A percentile compares a stretch with the other conserved stretches of the same genome.
Evolutionary conservation across 2,113 vertebrate species (phyloP).

Genomic region (Eulemur macaco): DNA sequence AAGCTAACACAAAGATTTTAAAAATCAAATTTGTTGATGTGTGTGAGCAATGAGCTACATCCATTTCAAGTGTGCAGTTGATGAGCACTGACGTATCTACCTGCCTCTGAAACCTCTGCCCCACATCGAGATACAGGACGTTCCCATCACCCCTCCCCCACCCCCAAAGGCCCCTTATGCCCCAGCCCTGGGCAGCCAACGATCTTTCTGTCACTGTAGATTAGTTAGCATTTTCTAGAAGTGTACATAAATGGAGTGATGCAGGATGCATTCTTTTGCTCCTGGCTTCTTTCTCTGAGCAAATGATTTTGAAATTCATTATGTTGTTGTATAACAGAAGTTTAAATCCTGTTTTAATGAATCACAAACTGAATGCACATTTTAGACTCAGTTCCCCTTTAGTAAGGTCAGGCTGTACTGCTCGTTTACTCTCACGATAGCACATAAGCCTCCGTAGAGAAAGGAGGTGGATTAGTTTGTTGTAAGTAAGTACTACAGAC

Average conservation of each 20-base stretch:
- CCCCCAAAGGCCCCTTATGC: not conserved
- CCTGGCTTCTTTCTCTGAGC: not conserved
- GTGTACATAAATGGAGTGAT: not conserved
- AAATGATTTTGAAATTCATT: conserved; percentile 27
- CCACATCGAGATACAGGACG: not conserved
- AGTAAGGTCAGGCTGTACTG: not conserved
- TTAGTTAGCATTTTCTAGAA: not conserved
- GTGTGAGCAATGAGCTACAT: not conserved
- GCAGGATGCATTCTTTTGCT: not conserved
- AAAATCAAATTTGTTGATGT: not conserved
- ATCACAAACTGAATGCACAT: not conserved
- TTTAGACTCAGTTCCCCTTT: conserved; percentile 7
- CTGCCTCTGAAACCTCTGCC: not conserved
- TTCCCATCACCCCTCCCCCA: not conserved
- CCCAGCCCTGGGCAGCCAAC: not conserved
- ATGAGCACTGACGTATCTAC: not conserved
- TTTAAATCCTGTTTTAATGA: not conserved
- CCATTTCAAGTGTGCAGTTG: not conserved
- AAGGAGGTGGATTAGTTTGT: not conserved
- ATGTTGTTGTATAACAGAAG: not conserved
- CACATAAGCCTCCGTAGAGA: not conserved
- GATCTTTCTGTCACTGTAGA: not conserved
- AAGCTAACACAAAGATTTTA: not conserved
- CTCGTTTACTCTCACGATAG: not conserved
- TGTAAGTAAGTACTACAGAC: not conserved